Evolutionary conservation across 1,140 invertebrate species (phyloP), one percentile per base, ranked within the genome.

Genomic region (Tribolium madens): DNA sequence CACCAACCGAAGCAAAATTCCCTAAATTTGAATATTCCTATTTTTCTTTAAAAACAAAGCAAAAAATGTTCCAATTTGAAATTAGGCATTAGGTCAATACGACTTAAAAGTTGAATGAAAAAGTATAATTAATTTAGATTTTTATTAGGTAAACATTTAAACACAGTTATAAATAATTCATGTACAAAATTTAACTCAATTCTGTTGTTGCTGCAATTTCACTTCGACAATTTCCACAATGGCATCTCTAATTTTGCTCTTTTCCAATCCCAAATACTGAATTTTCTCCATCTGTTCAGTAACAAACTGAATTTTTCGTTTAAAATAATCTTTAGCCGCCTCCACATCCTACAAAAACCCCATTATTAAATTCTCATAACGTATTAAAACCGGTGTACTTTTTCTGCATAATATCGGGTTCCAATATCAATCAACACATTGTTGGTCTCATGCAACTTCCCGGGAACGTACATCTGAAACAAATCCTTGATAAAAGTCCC

Each of bases 231-330:
- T 89, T 81, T 90, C 90, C 33, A 90, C 87, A 50, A 92, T 91
- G 87, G 94, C 92, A 88, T 96, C 94, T 83, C 95, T 90, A 77
- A 96, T 91, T 86, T 92, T 94, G 79, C 90, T 93, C 85, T 97
- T 98, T 83, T 98, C 95, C 53, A 93, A 87, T 13, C 95, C 92
- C 42, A 97, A 87, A 60, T 89, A 88, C 86, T 97, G 95, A 78
- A 98, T 93, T 87, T 97, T 96, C 85, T 98, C 96, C 88, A 98
- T 97, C 88, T 98, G 95, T 85, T 96, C 93, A 1, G 94, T 95
- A 0, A 98, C 91, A 90, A 95, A 98, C 77, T 93, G 91, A 0
- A 96, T 92, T 89, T 96, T 96, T 75, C 96, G 90, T 86, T 94
- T 94, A 84, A 98, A 98, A 83, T 98, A 98, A 83, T 97, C 93